Evolutionary conservation across 2,797 vertebrate species (phyloP), one percentile per base, ranked within the genome.

Genomic region (Artibeus jamaicensis): DNA sequence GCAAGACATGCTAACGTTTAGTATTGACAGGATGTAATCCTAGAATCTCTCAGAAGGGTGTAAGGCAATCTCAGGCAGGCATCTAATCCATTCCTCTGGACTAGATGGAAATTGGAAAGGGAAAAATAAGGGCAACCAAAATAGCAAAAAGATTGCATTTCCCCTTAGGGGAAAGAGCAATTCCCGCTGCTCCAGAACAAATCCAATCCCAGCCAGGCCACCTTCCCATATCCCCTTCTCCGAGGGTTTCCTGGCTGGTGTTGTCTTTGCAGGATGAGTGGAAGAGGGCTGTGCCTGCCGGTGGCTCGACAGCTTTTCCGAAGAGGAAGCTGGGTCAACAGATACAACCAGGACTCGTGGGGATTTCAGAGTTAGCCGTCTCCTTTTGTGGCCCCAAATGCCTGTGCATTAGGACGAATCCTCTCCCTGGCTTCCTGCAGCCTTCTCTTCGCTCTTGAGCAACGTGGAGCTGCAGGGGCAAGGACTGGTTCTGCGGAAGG

Each of bases 41-140:
- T 94, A 73, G 76, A 71, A 53, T 74, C 93, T 90, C 86, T 96
- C 91, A 62, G 84, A 84, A 93, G 78, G 76, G 29, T 81, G 11
- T 89, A n/a, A 89, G 70, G 89, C 91, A 94, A 59, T 83, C 83
- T 86, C 55, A 6, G 50, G n/a, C 68, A 71, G 70, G 32, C 32
- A 74, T 42, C 34, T 65, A 44, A 83, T 88, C 62, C 29, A 46
- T 22, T 57, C 24, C 16, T 11, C 19, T 81, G 84, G 88, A 90
- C 85, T 50, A 91, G 73, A 5, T 42, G 24, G 48, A 55, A 59
- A 6, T 22, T 95, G 65, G 24, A 92, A 86, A 92, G 34, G 19
- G 89, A 93, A 91, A 92, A 73, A 84, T 14, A 82, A 24, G 18
- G 37, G 9, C 34, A 91, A 53, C 22, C 24, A 48, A n/a, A 82